These are phyloP conservation scores for Stigmatopora nigra DNA, from an alignment of 2,113 vertebrate species.

Conservation along the genomic window DNA sequence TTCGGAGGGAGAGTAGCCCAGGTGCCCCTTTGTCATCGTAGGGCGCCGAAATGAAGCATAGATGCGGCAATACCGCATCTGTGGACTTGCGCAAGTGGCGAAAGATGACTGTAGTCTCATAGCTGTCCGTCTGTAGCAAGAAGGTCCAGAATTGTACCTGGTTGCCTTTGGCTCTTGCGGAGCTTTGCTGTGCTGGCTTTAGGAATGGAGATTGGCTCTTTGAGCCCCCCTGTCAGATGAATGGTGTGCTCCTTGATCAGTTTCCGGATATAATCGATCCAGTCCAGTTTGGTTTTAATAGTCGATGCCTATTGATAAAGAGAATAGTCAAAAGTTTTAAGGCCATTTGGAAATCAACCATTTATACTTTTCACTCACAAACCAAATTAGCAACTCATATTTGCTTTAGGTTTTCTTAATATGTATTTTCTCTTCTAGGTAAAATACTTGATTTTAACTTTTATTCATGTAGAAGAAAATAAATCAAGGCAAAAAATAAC, in stretches of 20 bases:
- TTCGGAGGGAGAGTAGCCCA: too few species aligned
- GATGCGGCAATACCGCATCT: too few species aligned
- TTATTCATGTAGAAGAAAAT: not conserved
- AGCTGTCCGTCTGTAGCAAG: too few species aligned
- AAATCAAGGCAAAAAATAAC: too few species aligned
- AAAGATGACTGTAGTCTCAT: too few species aligned
- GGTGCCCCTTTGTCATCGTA: too few species aligned
- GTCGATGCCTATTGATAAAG: constrained; percentile 79
- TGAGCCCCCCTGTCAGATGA: constrained; percentile 93
- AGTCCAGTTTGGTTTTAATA: constrained; percentile 99
- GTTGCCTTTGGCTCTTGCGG: constrained; percentile 88
- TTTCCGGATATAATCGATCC: constrained; percentile 98
- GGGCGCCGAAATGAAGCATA: too few species aligned
- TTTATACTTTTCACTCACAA: constrained; percentile 26
- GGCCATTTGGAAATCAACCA: not conserved
- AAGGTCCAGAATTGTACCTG: too few species aligned
- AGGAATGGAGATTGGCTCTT: constrained; percentile 96
- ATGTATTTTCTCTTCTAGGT: too few species aligned
- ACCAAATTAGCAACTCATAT: constrained; percentile 22
- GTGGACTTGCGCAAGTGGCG: too few species aligned
- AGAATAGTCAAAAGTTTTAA: constrained; percentile 5
- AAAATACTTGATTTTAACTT: not conserved
- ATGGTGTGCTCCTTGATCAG: constrained; percentile 97
- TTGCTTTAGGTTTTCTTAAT: too few species aligned
- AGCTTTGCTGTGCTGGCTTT: constrained; percentile 86